phyloP scores from a whole-genome alignment of 2,797 vertebrate genomes.

The Enteromius mattozi region DNA sequence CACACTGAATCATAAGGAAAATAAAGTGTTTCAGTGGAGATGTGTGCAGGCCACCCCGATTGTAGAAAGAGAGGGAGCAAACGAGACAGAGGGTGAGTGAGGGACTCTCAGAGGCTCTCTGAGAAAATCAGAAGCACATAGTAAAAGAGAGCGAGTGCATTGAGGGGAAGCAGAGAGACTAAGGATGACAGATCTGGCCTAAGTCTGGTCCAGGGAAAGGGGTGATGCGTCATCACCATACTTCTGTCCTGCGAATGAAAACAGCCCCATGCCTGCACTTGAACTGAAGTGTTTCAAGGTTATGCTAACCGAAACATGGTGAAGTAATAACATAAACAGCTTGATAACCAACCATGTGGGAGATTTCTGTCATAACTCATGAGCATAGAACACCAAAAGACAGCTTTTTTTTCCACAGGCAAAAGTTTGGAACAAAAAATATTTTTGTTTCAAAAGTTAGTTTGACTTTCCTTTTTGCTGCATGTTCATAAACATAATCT shows the following conservation, averaged over 20 bases:
- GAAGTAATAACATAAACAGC: constrained; percentile 84
- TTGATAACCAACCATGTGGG: constrained; percentile 80
- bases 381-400: constrained; percentile 68
- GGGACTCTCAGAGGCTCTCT: neutral
- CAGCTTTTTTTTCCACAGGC: constrained; percentile 63
- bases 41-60: constrained; percentile 69
- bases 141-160: constrained; percentile 33
- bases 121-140: constrained; percentile 26
- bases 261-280: constrained; percentile 78
- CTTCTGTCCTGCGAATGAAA: constrained; percentile 78
- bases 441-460: constrained; percentile 51
- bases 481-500: constrained; percentile 11
- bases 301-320: constrained; percentile 84
- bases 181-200: constrained; percentile 59
- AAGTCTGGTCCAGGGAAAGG: constrained; percentile 72
- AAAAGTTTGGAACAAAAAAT: constrained; percentile 47
- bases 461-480: constrained; percentile 41
- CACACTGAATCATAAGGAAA: constrained; percentile 65
- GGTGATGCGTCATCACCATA: constrained; percentile 77
- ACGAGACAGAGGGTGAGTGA: neutral
- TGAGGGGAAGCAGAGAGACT: constrained; percentile 29
- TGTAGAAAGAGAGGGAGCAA: constrained; percentile 61
- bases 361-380: constrained; percentile 80
- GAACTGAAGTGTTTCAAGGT: constrained; percentile 83
- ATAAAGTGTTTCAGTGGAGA: constrained; percentile 64